Evolutionary conservation across 1,140 invertebrate genomes (phyloP), one percentile per base, ranked within the genome.

Genomic region (Grapholita molesta): DNA sequence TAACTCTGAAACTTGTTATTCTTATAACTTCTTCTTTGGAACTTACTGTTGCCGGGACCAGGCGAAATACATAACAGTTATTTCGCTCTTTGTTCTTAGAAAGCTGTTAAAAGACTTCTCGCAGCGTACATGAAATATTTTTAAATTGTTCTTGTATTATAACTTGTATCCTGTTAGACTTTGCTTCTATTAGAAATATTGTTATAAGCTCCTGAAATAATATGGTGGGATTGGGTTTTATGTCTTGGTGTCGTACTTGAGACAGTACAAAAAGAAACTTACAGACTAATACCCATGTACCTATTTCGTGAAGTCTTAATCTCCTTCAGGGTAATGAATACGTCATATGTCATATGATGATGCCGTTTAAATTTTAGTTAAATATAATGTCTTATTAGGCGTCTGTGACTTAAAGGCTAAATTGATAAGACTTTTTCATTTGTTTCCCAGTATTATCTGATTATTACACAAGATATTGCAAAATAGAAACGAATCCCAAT

Each of bases 61-160:
- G 25, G 23, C 55, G 7, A 61, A 61, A 30, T 61, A 25, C 55
- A 61, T 61, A 61, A 61, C 25, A 61, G 55, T 61, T 61, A 30
- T 61, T 48, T 61, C 55, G 25, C 25, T 61, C 55, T 61, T 61
- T 61, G 55, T 61, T 61, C 23, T 55, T 15, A 61, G 55, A 28
- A 61, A 61, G 12, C 55, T 61, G 55, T 61, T 61, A 61, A 61
- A 61, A 61, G 55, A 61, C 55, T 61, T 61, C 25, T 61, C 55
- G 42, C 18, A 21, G 42, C 42, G 42, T 21, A 48, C 18, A 48
- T 48, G 42, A 18, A 48, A 48, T 21, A 48, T 48, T 48, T 42
- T 48, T 1, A 48, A 48, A 48, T 48, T 0, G 18, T 48, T 18
- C 42, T 48, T 21, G 15, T 48, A 21, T 18, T 48, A 21, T 48